These are phyloP conservation scores for Dendrocincla tyrannina DNA, from an alignment of 2,797 vertebrate species.

Conservation along the genomic window DNA sequence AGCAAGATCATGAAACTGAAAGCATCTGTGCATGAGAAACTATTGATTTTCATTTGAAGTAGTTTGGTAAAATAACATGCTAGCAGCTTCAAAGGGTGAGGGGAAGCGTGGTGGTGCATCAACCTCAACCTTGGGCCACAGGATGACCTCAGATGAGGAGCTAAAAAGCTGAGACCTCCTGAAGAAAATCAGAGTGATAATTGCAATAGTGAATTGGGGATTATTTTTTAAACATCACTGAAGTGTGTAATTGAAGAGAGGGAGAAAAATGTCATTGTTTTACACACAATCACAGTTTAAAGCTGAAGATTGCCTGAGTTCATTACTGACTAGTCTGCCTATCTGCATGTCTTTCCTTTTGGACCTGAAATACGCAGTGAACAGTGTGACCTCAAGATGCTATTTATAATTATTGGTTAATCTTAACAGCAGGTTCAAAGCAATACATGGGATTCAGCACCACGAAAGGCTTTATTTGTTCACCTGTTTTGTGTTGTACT, in stretches of 20 bases:
- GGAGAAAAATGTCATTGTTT: neutral
- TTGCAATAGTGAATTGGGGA: neutral
- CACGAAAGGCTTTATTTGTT: neutral
- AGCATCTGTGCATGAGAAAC: fast-evolving
- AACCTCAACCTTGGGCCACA: too few species aligned
- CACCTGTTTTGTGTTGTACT: neutral
- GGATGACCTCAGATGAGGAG: neutral
- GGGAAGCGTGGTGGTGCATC: neutral
- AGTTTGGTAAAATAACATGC: neutral
- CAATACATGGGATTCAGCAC: neutral
- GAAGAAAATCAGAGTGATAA: neutral
- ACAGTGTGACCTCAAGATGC: neutral
- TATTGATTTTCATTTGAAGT: neutral
- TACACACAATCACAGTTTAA: neutral
- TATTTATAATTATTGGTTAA: neutral
- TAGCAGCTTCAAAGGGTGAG: neutral
- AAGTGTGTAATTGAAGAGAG: neutral
- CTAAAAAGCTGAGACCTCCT: neutral
- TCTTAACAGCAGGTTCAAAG: neutral
- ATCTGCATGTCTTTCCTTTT: neutral
- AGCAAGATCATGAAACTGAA: neutral
- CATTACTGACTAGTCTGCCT: neutral
- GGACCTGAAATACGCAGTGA: neutral
- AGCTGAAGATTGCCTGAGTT: neutral
- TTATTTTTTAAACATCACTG: neutral